A percentile compares a stretch with the other conserved stretches of the same genome.
Evolutionary conservation across 2,797 vertebrate species (phyloP).

Genomic region (Aviceda cuculoides): DNA sequence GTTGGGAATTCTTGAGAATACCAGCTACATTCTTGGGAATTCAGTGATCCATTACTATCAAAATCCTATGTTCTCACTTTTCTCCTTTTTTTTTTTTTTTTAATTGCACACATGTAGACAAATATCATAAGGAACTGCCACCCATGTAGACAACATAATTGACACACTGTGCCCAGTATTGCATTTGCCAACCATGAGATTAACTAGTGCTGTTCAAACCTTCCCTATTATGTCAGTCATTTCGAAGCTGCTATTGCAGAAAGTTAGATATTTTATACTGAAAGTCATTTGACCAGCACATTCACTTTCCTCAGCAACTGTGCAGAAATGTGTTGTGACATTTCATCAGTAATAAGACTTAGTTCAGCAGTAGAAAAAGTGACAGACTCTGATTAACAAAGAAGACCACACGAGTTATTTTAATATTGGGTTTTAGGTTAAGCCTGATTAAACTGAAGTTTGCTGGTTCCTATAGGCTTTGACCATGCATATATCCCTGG

Average conservation of each 20-base stretch:
- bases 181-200: not conserved
- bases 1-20: not conserved
- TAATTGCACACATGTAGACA: not conserved
- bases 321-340: not conserved
- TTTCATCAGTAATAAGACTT: not conserved
- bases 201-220: not conserved
- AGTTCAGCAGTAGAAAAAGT: not conserved
- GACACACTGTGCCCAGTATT: not conserved
- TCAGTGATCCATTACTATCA: not conserved
- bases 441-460: not conserved
- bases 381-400: not conserved
- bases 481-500: not conserved
- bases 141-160: not conserved
- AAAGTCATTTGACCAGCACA: not conserved
- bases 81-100: not conserved
- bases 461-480: not conserved
- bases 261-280: not conserved
- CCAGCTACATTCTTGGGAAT: not conserved
- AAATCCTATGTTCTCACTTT: not conserved
- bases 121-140: not conserved
- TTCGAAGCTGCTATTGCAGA: not conserved
- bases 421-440: not conserved
- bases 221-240: not conserved
- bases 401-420: not conserved
- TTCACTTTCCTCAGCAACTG: not conserved